Conservation (phyloP, 1,140 invertebrate species). For the Hyles euphorbiae region DNA sequence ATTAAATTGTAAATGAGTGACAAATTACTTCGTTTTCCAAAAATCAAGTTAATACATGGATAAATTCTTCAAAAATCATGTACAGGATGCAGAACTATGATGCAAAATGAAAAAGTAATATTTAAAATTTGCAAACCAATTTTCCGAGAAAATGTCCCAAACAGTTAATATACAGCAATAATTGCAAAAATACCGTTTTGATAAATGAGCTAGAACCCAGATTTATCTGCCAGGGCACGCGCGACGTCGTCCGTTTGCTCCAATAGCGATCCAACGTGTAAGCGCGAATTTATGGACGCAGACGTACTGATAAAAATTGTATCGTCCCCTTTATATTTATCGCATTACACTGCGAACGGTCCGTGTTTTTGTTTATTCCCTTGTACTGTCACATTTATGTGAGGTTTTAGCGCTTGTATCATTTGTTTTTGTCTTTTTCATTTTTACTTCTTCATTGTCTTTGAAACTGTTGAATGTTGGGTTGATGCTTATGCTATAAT, state of each 20-base stretch:
- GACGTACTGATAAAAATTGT: constrained; percentile 59
- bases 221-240: constrained; percentile 42
- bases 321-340: constrained; percentile 53
- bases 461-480: no score
- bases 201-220: neutral
- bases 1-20: no score
- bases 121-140: neutral
- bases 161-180: neutral
- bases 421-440: neutral
- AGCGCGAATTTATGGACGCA: constrained; percentile 59
- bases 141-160: neutral
- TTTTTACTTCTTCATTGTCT: no score
- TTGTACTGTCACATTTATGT: neutral
- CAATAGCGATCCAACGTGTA: constrained; percentile 52
- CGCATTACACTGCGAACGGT: constrained; percentile 15
- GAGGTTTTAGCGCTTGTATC: neutral
- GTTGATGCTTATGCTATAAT: no score
- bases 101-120: neutral
- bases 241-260: constrained; percentile 33
- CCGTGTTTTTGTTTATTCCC: constrained; percentile 33
- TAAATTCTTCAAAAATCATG: neutral
- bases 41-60: no score
- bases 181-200: no score
- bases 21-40: no score
- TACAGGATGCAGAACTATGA: neutral